Base-by-base conservation (phyloP, 2,797 vertebrate species). In the Rhinichthys osculus region DNA sequence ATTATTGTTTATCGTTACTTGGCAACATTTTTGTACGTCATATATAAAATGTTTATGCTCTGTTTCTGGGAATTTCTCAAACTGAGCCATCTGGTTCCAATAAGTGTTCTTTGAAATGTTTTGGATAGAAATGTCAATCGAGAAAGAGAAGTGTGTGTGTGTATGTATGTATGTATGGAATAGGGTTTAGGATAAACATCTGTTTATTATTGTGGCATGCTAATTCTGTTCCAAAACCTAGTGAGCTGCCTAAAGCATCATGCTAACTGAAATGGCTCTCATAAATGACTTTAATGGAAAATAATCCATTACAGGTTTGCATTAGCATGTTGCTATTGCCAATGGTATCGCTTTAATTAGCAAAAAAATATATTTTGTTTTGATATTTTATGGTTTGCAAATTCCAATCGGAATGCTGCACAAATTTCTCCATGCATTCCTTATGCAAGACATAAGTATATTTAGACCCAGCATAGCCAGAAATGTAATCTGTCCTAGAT, bases 61-160 rank as follows among this genome's bases (percentile, higher is more conserved):
- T 19, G 13, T 77, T 50, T 57, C 59, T 38, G 9, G 72, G 30
- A 52, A 27, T 66, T 74, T 72, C 57, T 57, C 67, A 85, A 64
- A 85, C 69, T 21, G 21, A 69, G 73, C 40, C 88, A 89, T 89
- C 69, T 89, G 88, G 83, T 87, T 87, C 30, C 17, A 78, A 77
- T 87, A 80, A 83, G 76, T 3, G 27, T 44, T 80, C 78, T 47
- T 21, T 77, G 54, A 81, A 83, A 23, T 50, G 38, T 62, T 72
- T 38, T 38, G 30, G 66, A 23, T 64, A 57, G 19, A 80, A 74
- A 59, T 59, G 69, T 78, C 74, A 74, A 44, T 47, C 33, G 23
- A 79, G 59, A 74, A 69, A 14, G 11, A 38, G 9, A 21, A 23
- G 17, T 52, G 30, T 50, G 72, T 33, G 27, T 74, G 30, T 35